These are phyloP conservation scores for Morelia viridis DNA, from an alignment of 2,797 vertebrate genomes.

Conservation along the genomic window DNA sequence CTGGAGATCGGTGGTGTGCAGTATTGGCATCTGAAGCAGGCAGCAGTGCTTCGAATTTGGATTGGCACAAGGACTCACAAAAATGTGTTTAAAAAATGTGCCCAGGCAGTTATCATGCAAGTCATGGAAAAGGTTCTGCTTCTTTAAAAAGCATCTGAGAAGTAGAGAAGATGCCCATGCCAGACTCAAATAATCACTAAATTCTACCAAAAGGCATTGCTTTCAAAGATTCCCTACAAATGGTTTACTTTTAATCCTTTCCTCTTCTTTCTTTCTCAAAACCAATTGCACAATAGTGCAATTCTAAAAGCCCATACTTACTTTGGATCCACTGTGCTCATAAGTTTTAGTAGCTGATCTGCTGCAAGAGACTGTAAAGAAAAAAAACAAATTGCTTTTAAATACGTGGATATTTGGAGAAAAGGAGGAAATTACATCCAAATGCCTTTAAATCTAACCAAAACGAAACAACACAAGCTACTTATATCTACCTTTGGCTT, in stretches of 20 bases:
- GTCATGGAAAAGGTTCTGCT: not conserved
- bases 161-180: no score
- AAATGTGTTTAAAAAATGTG: no score
- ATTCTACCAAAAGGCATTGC: not conserved
- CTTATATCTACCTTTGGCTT: not conserved
- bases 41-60: no score
- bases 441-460: not conserved
- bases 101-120: not conserved
- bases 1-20: no score
- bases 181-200: no score
- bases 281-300: not conserved
- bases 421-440: not conserved
- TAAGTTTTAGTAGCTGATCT: slow-evolving; percentile 96
- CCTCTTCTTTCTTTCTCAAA: not conserved
- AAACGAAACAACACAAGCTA: not conserved
- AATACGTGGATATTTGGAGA: not conserved
- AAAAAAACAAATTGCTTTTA: not conserved
- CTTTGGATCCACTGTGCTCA: slow-evolving; percentile 99
- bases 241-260: not conserved
- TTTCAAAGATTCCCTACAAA: not conserved
- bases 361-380: slow-evolving; percentile 86
- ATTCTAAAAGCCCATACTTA: slow-evolving; percentile 73
- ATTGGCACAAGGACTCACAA: no score
- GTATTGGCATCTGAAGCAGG: no score
- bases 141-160: not conserved